These are phyloP conservation scores for Buphagus erythrorhynchus DNA, from an alignment of 2,797 vertebrate genomes.

Conservation along the genomic window DNA sequence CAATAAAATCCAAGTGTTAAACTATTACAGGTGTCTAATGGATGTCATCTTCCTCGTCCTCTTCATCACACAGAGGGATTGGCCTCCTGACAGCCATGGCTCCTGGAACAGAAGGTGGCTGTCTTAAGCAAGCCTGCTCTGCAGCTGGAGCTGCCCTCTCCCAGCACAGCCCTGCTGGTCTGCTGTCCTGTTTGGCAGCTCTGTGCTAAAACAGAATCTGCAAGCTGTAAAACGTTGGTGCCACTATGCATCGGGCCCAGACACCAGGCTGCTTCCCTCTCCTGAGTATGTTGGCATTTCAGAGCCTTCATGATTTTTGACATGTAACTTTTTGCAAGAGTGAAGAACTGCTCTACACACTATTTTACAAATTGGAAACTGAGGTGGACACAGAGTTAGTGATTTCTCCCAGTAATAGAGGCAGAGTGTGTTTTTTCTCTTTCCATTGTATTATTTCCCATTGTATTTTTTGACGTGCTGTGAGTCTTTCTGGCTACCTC, in stretches of 20 bases:
- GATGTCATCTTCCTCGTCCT: not conserved
- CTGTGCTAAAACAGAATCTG: not conserved
- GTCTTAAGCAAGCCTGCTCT: not conserved
- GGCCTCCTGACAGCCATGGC: rapidly evolving
- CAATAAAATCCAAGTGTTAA: not conserved
- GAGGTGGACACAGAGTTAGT: not conserved
- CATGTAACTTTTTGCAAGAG: not conserved
- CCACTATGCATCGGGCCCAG: not conserved
- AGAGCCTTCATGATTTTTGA: not conserved
- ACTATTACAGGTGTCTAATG: not conserved
- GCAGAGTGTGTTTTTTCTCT: not conserved
- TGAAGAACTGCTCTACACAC: not conserved
- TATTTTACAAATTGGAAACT: not conserved
- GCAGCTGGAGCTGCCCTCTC: not conserved
- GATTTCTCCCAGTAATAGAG: not conserved
- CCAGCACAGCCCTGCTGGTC: not conserved
- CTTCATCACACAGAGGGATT: not conserved
- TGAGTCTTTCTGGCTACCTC: not conserved
- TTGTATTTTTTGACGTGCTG: not conserved
- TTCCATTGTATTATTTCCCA: not conserved
- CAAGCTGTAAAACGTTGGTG: not conserved
- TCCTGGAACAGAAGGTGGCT: not conserved
- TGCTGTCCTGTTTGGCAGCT: not conserved
- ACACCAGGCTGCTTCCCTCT: not conserved
- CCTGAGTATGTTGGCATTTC: not conserved